Evolutionary conservation across 1,140 invertebrate species (phyloP).

Genomic region (Anoplolepis gracilipes): DNA sequence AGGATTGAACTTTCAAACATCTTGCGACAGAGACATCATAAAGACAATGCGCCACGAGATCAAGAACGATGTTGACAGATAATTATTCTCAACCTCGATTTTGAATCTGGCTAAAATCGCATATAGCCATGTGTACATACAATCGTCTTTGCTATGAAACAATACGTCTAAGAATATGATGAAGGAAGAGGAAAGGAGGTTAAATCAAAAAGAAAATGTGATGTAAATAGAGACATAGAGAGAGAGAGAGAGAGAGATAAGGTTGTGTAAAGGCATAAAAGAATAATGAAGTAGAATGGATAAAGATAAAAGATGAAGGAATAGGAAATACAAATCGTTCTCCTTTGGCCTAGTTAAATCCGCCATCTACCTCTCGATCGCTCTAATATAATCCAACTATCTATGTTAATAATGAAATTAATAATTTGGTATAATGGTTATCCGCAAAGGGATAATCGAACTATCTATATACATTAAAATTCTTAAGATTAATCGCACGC

Average conservation of each 20-base stretch:
- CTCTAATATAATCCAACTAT: conserved; percentile 18
- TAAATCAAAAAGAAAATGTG: background rate
- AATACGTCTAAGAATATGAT: conserved; percentile 44
- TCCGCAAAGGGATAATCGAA: conserved; percentile 57
- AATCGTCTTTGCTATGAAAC: conserved; percentile 52
- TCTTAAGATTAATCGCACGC: conserved; percentile 40
- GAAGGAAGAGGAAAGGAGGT: background rate
- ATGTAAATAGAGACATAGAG: background rate
- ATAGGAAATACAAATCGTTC: conserved; percentile 64
- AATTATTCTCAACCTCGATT: conserved; percentile 19
- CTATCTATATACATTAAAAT: conserved; percentile 73
- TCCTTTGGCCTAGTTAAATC: conserved; percentile 57
- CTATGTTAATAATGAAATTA: conserved; percentile 37
- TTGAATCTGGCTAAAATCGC: conserved; percentile 30
- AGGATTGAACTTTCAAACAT: background rate
- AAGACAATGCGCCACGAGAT: conserved; percentile 6
- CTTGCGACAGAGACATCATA: conserved; percentile 25
- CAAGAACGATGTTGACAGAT: conserved; percentile 24
- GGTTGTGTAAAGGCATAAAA: conserved; percentile 25
- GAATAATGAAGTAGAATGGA: background rate
- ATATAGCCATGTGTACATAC: conserved; percentile 39
- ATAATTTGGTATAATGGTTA: conserved; percentile 78
- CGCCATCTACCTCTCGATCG: background rate
- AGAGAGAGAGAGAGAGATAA: background rate
- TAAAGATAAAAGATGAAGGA: conserved; percentile 21